Evolutionary conservation across 1,140 invertebrate species (phyloP), one percentile per base, ranked within the genome.

Genomic region (Phymorhynchus buccinoides): DNA sequence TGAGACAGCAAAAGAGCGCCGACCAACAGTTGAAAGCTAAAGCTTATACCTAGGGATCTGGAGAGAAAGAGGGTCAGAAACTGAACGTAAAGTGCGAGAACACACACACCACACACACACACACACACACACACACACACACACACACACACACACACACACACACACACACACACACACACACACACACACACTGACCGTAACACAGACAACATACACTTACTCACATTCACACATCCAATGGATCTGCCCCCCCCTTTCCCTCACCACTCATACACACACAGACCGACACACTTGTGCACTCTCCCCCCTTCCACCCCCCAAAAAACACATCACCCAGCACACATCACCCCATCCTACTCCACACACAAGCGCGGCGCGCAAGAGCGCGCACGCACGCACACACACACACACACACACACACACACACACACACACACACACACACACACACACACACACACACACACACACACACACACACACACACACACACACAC

Each of bases 151-250:
- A 71, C 56, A 35, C 30, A 35, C 30, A 71, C 68, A 71, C 68
- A 71, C 68, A 71, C 68, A 71, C 68, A 71, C 68, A 35, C 68
- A 71, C 68, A 71, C 68, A 71, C 68, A 71, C 68, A 71, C 66
- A 71, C 66, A 71, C 66, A 71, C 66, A 71, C 66, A 71, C 66
- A 71, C 68, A 71, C 30, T 4, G 16, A 12, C 62, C 62, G n/a
- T 30, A 27, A 4, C 62, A 66, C 7, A 66, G 9, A 7, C 62
- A 27, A 9, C 62, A 66, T 30, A 7, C 22, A 52, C 48, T 12
- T 22, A 52, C 48, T 12, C 48, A 52, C 48, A 52, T 22, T 12
- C 48, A 52, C 48, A 52, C 48, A 52, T 22, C n/a, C n/a, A n/a
- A n/a, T n/a, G n/a, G n/a, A n/a, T n/a, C n/a, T 22, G 22, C 48